These are phyloP conservation scores for Brachypteracias leptosomus DNA, from an alignment of 2,113 vertebrate species.

Conservation along the genomic window DNA sequence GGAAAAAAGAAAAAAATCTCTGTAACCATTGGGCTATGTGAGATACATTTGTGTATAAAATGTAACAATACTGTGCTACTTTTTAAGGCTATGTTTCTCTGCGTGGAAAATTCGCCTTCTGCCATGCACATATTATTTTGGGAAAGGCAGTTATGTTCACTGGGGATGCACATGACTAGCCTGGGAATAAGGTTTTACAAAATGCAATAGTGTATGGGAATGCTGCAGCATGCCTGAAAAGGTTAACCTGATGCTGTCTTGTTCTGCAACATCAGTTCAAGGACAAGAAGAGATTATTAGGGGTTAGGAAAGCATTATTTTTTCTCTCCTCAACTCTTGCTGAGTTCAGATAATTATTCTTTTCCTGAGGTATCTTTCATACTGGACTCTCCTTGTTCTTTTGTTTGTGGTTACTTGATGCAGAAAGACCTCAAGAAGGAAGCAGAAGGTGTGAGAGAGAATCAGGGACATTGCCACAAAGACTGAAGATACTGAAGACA, in stretches of 20 bases:
- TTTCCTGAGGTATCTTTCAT: background rate
- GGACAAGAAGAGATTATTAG: background rate
- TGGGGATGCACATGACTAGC: background rate
- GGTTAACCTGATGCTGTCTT: background rate
- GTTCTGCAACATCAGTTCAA: background rate
- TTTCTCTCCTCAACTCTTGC: background rate
- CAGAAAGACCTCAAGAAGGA: background rate
- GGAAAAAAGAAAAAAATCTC: background rate
- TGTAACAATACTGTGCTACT: background rate
- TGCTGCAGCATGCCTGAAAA: background rate
- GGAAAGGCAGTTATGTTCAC: background rate
- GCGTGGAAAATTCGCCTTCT: background rate
- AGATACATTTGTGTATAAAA: background rate
- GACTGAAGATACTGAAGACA: background rate
- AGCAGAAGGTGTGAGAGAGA: background rate
- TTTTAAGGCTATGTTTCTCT: background rate
- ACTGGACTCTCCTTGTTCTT: background rate
- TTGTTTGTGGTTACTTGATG: background rate
- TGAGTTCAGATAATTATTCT: background rate
- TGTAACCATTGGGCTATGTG: background rate
- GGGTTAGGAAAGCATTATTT: background rate
- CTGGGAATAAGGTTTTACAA: background rate
- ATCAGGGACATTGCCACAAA: background rate
- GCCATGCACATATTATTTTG: background rate
- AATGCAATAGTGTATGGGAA: fast-evolving